Base-by-base conservation (phyloP, 2,113 vertebrate species). In the Albula glossodonta region DNA sequence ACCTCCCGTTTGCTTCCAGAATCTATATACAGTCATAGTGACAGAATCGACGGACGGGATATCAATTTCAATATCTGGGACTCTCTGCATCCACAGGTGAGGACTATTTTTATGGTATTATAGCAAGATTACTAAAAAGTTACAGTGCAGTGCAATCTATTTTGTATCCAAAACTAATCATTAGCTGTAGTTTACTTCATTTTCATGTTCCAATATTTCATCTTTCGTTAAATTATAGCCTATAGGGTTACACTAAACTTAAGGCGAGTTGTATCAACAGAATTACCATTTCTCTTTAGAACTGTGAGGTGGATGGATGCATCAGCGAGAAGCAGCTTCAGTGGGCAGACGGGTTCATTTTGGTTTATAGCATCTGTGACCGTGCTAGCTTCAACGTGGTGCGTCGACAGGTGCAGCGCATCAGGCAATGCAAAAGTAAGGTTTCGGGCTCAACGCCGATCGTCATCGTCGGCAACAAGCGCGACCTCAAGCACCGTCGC, bases 41-140 rank as follows among this genome's bases (percentile, higher is more conserved):
- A 96, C 86, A 94, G 91, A 0, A 91, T 96, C 83, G 96, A 96
- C 17, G 96, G 96, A 41, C 93, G 93, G 87, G 95, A 96, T 78
- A 93, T 96, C 78, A 92, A 93, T 8, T 94, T 97, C 89, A 95
- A 96, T 90, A 96, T 97, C 86, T 97, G 96, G 95, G 96, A 97
- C 0, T 93, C 95, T 1, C 92, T 95, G 49, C 94, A 4, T 89
- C 94, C 94, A 10, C 95, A 96, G 95, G 96, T 97, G 85, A 93
- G 89, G 4, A 78, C 41, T 19, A 15, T 77, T 9, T 77, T 51
- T 31, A 11, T 22, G 41, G 84, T 10, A 12, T 51, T 83, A 52
- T 50, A 10, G 1, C 77, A 41, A 41, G 31, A 41, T 41, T 41
- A 41, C 1, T 41, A 41, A 41, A 41, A 41, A 41, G 31, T 41